Base-by-base conservation (phyloP, 2,113 vertebrate species). In the Leptodactylus fuscus region DNA sequence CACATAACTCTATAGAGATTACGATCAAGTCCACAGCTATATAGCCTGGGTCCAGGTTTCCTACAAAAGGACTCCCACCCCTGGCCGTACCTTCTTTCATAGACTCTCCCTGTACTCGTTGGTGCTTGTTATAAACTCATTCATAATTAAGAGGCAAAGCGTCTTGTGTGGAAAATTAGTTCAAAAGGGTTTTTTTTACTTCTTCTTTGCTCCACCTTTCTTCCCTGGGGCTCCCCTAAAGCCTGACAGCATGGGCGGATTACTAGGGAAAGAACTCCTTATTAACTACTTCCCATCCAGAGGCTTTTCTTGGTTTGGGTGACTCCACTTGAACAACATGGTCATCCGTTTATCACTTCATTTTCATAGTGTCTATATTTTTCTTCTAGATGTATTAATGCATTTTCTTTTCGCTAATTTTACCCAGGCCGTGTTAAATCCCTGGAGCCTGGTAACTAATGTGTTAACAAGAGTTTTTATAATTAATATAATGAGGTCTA, bases 171-270 rank as follows among this genome's bases (percentile, higher is more conserved):
- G 60, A 65, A 84, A 77, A 78, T 48, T 3, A 85, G 58, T 85
- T 85, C 58, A 85, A 78, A 85, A 85, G 83, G 70, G 69, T 78
- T 70, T 36, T 67, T 73, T 75, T n/a, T n/a, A n/a, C n/a, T n/a
- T n/a, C n/a, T 36, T 32, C 69, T 58, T 71, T 58, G 81, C 81
- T 67, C 83, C 58, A 67, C 83, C 74, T 78, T 85, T 69, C 60
- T 78, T 67, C 83, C 83, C 74, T 49, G 60, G 58, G 60, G 58
- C 83, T 85, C 29, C 82, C 71, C 55, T 62, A 67, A 77, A 85
- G 83, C 74, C 62, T 67, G 41, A 77, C 53, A 83, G 76, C 82
- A 83, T 83, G 70, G 71, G 81, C n/a, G 81, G 81, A 73, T 83
- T 83, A 73, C 48, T 8, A 51, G 34, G 24, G 24, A 73, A 55